Conservation (phyloP, 2,113 vertebrate genomes). For the Progne subis region DNA sequence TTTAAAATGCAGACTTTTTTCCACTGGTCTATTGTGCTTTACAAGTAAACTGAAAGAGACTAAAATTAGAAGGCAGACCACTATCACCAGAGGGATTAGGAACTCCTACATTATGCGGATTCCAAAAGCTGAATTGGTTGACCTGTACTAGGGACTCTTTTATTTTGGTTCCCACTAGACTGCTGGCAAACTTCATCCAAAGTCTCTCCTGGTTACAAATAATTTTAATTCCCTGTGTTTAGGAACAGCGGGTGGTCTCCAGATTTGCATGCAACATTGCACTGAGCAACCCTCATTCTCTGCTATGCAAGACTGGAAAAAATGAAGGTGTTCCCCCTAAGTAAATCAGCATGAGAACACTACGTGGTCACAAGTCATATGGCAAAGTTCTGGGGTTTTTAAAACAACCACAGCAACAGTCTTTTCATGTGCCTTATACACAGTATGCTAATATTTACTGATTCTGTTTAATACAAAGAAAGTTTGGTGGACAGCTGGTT, state of each 20-base stretch:
- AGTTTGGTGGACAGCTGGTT: neutral
- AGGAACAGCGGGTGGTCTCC: neutral
- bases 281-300: neutral
- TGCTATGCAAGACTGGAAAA: neutral
- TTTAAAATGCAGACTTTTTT: conserved; percentile 44
- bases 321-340: neutral
- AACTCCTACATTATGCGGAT: neutral
- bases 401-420: neutral
- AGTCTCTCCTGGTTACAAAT: conserved; percentile 16
- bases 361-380: neutral
- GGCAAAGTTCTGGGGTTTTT: neutral
- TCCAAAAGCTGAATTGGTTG: conserved; percentile 6
- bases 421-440: neutral
- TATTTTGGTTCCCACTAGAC: neutral
- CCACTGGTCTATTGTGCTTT: conserved; percentile 29
- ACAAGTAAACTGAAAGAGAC: conserved; percentile 21
- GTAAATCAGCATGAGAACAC: fast-evolving
- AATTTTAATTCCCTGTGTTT: neutral
- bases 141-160: neutral
- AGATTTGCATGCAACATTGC: neutral
- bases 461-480: neutral
- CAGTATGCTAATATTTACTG: neutral
- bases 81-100: conserved; percentile 33
- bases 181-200: neutral
- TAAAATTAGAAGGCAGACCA: conserved; percentile 58